Evolutionary conservation across 2,113 vertebrate species (phyloP).

Genomic region (Paedocypris sp.): DNA sequence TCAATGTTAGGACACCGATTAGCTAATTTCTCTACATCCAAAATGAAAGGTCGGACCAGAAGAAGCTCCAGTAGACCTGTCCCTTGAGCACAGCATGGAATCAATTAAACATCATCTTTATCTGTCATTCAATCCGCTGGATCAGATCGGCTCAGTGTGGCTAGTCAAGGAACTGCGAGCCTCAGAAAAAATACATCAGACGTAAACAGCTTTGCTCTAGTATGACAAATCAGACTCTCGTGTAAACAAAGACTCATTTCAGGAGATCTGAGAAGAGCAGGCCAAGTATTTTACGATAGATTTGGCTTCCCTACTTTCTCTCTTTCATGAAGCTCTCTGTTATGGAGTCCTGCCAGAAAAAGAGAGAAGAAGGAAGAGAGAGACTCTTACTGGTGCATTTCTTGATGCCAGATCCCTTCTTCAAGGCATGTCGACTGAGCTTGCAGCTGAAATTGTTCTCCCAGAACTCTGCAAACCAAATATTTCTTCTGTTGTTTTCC

Average conservation of each 20-base stretch:
- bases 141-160: constrained; percentile 6
- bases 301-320: constrained; percentile 11
- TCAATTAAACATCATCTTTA: constrained; percentile 26
- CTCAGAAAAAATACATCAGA: constrained; percentile 12
- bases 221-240: constrained; percentile 16
- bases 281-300: constrained; percentile 23
- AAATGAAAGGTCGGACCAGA: too few species aligned
- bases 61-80: background rate
- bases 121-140: constrained; percentile 2
- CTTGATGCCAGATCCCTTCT: constrained; percentile 60
- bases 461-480: constrained; percentile 73
- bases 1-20: too few species aligned
- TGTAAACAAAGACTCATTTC: constrained; percentile 20
- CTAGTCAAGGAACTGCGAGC: background rate
- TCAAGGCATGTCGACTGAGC: constrained; percentile 65
- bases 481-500: constrained; percentile 71
- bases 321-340: constrained; percentile 16
- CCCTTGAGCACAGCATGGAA: background rate
- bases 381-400: constrained; percentile 80
- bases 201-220: constrained; percentile 14
- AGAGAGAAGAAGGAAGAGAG: constrained; percentile 11
- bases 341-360: constrained; percentile 19
- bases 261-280: constrained; percentile 7
- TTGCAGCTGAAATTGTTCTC: constrained; percentile 81
- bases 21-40: background rate